Base-by-base conservation (phyloP, 2,888 invertebrate genomes). In the Gymnoscelis rufifasciata region DNA sequence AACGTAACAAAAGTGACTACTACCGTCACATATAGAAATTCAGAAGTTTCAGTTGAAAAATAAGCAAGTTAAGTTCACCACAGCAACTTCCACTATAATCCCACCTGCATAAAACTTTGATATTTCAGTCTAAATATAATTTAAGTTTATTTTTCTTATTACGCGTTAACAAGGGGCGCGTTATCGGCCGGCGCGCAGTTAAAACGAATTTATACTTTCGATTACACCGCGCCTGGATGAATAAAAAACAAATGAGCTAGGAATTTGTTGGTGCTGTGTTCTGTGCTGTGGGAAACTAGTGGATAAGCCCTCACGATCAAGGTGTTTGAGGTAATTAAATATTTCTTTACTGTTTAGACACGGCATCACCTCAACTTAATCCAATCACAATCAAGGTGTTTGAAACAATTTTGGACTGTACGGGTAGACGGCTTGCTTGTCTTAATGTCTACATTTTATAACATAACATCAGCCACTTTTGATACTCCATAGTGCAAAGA, bases 181-280 rank as follows among this genome's bases (percentile, higher is more conserved):
- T 73, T 83, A 83, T 82, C 83, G 78, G 78, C 61, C 74, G 71
- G 69, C 38, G 56, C 70, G 82, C 76, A 76, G 78, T 79, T 81
- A 81, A 72, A 78, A 69, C 72, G 77, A 83, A 83, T 88, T 87
- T 87, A 88, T 87, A 79, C 80, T 86, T 88, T 88, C 87, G 87
- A 88, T 88, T 88, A 87, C 78, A 69, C 66, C 72, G 73, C 13
- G 31, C 70, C 64, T 52, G 67, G 78, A 78, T 82, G 84, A 86
- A 84, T 87, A 87, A 87, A 87, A 87, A 86, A 83, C 86, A 86
- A 88, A 87, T 87, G 86, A 87, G 82, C 78, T 74, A 74, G 66
- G 78, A 82, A 86, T 86, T 86, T 84, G 86, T 86, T 82, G 79
- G 77, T 78, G 68, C 68, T 78, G 68, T 69, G 76, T 76, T 75